These are phyloP conservation scores for Strigamia crassipes DNA, from an alignment of 2,888 invertebrate species.

Conservation along the genomic window DNA sequence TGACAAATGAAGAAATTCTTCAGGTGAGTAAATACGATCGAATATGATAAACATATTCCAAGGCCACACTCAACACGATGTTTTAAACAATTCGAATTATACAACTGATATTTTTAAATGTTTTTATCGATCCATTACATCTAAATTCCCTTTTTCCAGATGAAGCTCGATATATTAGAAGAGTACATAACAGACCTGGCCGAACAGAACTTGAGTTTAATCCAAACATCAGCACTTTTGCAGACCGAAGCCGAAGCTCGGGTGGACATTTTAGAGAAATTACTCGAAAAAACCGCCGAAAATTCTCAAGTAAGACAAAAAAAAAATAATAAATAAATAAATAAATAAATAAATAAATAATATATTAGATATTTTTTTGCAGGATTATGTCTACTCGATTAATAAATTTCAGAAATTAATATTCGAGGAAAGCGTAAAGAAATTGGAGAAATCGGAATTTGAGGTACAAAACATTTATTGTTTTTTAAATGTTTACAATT, in stretches of 20 bases:
- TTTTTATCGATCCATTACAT: neutral
- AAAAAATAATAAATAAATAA: neutral
- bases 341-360: too few species aligned
- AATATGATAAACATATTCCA: neutral
- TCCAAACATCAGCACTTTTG: neutral
- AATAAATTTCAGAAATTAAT: neutral
- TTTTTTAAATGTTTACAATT: too few species aligned
- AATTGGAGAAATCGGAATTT: neutral
- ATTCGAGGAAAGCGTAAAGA: neutral
- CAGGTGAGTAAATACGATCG: neutral
- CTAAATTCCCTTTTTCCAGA: neutral
- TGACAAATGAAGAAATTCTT: constrained; percentile 25
- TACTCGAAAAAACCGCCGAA: constrained; percentile 15
- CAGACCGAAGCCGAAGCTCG: constrained; percentile 1
- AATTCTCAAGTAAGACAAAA: neutral
- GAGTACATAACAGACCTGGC: constrained; percentile 25
- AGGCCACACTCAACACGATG: neutral
- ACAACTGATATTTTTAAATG: neutral
- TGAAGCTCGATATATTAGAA: constrained; percentile 43
- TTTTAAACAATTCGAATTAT: neutral
- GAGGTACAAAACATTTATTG: neutral
- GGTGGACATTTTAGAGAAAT: constrained; percentile 15
- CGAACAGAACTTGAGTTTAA: constrained; percentile 43
- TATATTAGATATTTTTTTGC: neutral
- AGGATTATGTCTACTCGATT: neutral